These are phyloP conservation scores for Quadriops clusia DNA, from an alignment of 2,888 invertebrate genomes.

Conservation along the genomic window DNA sequence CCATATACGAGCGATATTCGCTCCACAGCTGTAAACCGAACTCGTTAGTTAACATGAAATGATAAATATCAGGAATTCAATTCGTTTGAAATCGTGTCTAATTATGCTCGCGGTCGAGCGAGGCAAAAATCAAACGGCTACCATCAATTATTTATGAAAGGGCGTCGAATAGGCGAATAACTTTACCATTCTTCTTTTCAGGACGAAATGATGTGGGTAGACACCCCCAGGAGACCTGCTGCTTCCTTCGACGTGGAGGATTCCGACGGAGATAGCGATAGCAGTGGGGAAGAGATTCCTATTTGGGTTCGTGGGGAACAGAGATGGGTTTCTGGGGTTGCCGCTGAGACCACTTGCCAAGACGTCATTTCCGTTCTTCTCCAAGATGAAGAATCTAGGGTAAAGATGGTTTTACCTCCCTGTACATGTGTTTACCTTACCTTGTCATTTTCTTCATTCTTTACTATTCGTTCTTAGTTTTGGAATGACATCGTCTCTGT, in stretches of 20 bases:
- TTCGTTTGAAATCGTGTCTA: too few species aligned
- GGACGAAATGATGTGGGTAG: slow-evolving; percentile 28
- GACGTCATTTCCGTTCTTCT: slow-evolving; percentile 66
- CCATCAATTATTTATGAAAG: too few species aligned
- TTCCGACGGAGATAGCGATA: slow-evolving; percentile 37
- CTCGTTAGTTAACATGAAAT: too few species aligned
- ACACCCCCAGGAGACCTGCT: slow-evolving; percentile 19
- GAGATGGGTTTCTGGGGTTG: slow-evolving; percentile 70
- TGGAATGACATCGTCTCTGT: slow-evolving; percentile 1
- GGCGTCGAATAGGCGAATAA: too few species aligned
- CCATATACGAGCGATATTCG: too few species aligned
- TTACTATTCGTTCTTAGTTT: background rate
- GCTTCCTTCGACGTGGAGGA: slow-evolving; percentile 19
- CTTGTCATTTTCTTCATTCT: background rate
- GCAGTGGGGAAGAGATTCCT: slow-evolving; percentile 56
- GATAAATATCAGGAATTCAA: too few species aligned
- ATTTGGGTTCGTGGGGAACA: slow-evolving; percentile 66
- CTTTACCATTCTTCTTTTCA: slow-evolving; percentile 1
- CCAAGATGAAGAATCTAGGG: slow-evolving; percentile 38
- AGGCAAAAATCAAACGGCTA: too few species aligned
- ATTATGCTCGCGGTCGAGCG: too few species aligned
- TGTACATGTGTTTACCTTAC: slow-evolving; percentile 5
- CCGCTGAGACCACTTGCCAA: slow-evolving; percentile 63
- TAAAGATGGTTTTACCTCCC: too few species aligned
- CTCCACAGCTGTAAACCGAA: too few species aligned